Conservation (phyloP, 1,140 invertebrate species). For the Drosophila nigromelanica region DNA sequence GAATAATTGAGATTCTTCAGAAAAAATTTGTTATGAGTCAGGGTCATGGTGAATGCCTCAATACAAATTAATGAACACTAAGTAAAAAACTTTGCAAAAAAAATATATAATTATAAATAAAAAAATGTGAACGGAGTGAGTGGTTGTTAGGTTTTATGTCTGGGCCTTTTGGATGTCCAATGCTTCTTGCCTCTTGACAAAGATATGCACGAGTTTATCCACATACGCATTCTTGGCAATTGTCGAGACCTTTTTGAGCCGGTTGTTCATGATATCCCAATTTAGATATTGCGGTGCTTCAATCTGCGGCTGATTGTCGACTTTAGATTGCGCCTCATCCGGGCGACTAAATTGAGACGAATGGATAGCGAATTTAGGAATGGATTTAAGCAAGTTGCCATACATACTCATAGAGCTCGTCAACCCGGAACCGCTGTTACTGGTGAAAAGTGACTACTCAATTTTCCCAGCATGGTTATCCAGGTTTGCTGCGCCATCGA, state of each 20-base stretch:
- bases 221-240: conserved; percentile 49
- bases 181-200: conserved; percentile 20
- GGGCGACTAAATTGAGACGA: conserved; percentile 23
- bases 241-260: conserved; percentile 31
- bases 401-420: conserved; percentile 31
- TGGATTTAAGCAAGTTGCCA: conserved; percentile 7
- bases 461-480: neutral
- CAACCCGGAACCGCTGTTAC: neutral
- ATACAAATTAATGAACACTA: too few relatives aligned
- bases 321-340: conserved; percentile 1
- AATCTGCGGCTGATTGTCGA: conserved; percentile 5
- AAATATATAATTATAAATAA: neutral
- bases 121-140: neutral
- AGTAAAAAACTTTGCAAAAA: neutral
- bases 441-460: too few relatives aligned
- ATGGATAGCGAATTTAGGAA: conserved; percentile 27
- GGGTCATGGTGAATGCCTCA: too few relatives aligned
- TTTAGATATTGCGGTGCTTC: conserved; percentile 50
- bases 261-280: conserved; percentile 43
- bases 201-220: conserved; percentile 44
- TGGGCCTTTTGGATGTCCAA: neutral
- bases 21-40: too few relatives aligned
- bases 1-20: neutral
- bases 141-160: neutral
- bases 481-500: neutral